Base-by-base conservation (phyloP, 2,113 vertebrate species). In the Brienomyrus longianalis region DNA sequence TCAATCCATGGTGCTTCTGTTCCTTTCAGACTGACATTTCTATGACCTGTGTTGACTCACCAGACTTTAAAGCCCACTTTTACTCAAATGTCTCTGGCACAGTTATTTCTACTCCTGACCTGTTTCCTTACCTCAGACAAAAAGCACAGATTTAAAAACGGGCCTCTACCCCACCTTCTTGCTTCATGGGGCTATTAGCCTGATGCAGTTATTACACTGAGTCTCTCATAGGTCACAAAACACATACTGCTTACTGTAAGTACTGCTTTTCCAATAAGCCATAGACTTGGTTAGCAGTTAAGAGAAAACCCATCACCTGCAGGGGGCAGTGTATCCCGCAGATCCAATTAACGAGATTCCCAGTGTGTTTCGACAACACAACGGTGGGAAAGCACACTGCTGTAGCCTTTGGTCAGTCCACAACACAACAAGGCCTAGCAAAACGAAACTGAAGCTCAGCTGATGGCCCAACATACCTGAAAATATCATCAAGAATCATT, bases 401-500 rank as follows among this genome's bases (percentile, higher is more conserved):
- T 21, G 45, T 66, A 70, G 31, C 13, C 52, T 70, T 56, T 52
- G 56, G 27, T 50, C 62, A 84, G 62, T 87, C 87, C 43, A 35
- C 87, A 43, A 45, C 86, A 52, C 89, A 90, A 59, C 80, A 48
- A 77, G n/a, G 83, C 83, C 77, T 27, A 39, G 54, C 89, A 87
- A 31, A 31, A 31, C n/a, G 35, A 56, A 62, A 87, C 90, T 86
- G 89, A 90, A 74, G 47, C 39, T 1, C 15, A 88, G 89, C 89
- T n/a, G 3, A 50, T 10, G 80, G 21, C 80, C 80, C 80, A 48
- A 23, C 19, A 19, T 83, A 83, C 19, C 80, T 83, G 17, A 48
- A 83, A 83, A 83, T 45, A 47, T 23, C 43, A n/a, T 45, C 3
- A 39, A 21, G 35, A 83, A 47, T 83, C 19, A 83, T 47, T 47